Base-by-base conservation (phyloP, 1,140 invertebrate species). In the Nymphalis io region DNA sequence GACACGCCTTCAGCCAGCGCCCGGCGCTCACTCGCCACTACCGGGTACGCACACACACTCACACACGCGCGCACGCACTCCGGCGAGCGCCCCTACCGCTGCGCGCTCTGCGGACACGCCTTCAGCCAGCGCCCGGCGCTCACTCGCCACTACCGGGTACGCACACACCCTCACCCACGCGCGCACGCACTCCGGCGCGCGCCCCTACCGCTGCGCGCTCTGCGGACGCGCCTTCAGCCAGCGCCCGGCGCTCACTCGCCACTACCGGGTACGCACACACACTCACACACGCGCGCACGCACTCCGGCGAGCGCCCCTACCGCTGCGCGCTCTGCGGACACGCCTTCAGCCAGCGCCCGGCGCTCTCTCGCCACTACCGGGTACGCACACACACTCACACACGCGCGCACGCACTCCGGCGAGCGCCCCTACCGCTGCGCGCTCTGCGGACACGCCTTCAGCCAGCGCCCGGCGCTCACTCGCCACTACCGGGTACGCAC, bases 61-160 rank as follows among this genome's bases (percentile, higher is more conserved):
- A 39, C 38, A 39, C 84, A 87, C 76, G 48, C 60, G 13, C 73
- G 84, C 18, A 69, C 53, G 4, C 84, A 87, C 74, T 79, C 79
- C 8, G 83, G 81, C 20, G 82, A 83, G 66, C 70, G 79, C 15
- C 83, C 84, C 0, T 83, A 84, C 69, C 58, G 57, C 27, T 84
- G 84, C 62, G 58, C 46, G 0, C 51, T 58, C 1, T 88, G 85
- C 68, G 73, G 70, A 0, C 79, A 81, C 53, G 51, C 75, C 4
- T 88, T 89, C 76, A 73, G 63, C 0, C 87, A 89, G 75, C 80
- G 80, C 16, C 81, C 84, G 0, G 82, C 84, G 39, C 75, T 87
- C 10, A 86, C 78, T 57, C 59, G 82, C 4, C 87, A 87, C 58
- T 79, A 78, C 23, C 62, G 83, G 73, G 87, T 87, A 21, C 75